These are phyloP conservation scores for Diarsia rubi DNA, from an alignment of 2,888 invertebrate species.

Conservation along the genomic window DNA sequence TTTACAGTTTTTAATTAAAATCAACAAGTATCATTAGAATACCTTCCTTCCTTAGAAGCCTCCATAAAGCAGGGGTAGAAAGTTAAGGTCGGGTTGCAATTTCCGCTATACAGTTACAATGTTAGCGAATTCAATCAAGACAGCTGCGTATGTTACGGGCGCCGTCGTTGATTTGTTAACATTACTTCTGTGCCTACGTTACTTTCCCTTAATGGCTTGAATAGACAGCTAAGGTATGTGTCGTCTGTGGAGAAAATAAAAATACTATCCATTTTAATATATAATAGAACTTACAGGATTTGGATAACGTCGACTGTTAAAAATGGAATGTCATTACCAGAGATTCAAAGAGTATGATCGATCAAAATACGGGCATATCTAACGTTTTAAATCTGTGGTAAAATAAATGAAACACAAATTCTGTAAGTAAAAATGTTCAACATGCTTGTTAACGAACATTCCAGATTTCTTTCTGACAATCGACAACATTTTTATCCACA, in stretches of 20 bases:
- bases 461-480: not conserved
- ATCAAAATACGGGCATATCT: not conserved
- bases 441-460: constrained; percentile 3
- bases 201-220: constrained; percentile 31
- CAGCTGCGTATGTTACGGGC: constrained; percentile 23
- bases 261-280: not conserved
- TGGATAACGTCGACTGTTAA: not conserved
- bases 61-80: constrained; percentile 54
- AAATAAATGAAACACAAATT: not conserved
- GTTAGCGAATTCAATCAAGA: constrained; percentile 52
- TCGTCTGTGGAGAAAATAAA: not conserved
- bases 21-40: constrained; percentile 9
- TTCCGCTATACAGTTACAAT: constrained; percentile 54
- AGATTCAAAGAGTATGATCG: not conserved
- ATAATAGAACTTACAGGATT: not conserved
- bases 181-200: not conserved
- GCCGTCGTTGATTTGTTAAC: constrained; percentile 29
- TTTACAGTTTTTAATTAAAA: constrained; percentile 35
- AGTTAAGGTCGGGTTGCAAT: constrained; percentile 56
- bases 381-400: not conserved
- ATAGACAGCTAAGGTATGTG: not conserved
- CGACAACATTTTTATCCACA: not conserved
- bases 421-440: not conserved
- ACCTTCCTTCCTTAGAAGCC: constrained; percentile 16
- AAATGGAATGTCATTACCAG: not conserved